phyloP scores from a whole-genome alignment of 2,797 vertebrate genomes.

The Sandelia bainsii region DNA sequence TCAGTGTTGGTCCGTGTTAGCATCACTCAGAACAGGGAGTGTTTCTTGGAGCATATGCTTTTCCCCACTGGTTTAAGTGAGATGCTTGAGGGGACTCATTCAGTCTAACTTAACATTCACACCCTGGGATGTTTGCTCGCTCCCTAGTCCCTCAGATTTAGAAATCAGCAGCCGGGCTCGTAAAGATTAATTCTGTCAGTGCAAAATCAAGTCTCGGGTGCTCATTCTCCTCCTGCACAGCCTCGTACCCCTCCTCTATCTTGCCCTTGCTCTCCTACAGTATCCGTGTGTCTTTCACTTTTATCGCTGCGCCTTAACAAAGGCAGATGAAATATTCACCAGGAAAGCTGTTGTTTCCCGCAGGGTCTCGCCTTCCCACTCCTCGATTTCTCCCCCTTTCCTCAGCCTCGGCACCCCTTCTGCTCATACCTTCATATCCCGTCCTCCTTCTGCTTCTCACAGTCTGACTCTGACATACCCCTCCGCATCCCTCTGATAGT shows the following conservation, averaged over 20 bases:
- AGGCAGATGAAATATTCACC: slow-evolving; percentile 74
- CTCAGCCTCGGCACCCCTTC: neutral
- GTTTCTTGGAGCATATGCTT: slow-evolving; percentile 16
- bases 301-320: slow-evolving; percentile 26
- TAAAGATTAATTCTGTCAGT: slow-evolving; percentile 53
- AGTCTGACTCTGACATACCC: slow-evolving; percentile 3
- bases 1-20: slow-evolving; percentile 9
- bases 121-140: slow-evolving; percentile 36
- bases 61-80: slow-evolving; percentile 27
- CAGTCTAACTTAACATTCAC: slow-evolving; percentile 50
- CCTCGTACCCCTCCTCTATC: slow-evolving; percentile 24
- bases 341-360: slow-evolving; percentile 68
- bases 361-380: slow-evolving; percentile 39
- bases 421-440: slow-evolving; percentile 6
- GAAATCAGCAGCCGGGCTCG: slow-evolving; percentile 40
- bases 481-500: slow-evolving; percentile 30
- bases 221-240: slow-evolving; percentile 49
- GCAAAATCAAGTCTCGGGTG: slow-evolving; percentile 45
- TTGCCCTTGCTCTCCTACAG: slow-evolving; percentile 3
- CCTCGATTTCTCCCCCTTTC: neutral
- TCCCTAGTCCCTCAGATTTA: slow-evolving; percentile 42
- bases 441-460: slow-evolving; percentile 4
- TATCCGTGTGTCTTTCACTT: slow-evolving; percentile 26
- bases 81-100: slow-evolving; percentile 41
- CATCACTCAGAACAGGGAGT: neutral